A percentile compares a stretch with the other conserved stretches of the same genome.
Evolutionary conservation across 2,888 invertebrate genomes (phyloP).

Genomic region (Lagria hirta): DNA sequence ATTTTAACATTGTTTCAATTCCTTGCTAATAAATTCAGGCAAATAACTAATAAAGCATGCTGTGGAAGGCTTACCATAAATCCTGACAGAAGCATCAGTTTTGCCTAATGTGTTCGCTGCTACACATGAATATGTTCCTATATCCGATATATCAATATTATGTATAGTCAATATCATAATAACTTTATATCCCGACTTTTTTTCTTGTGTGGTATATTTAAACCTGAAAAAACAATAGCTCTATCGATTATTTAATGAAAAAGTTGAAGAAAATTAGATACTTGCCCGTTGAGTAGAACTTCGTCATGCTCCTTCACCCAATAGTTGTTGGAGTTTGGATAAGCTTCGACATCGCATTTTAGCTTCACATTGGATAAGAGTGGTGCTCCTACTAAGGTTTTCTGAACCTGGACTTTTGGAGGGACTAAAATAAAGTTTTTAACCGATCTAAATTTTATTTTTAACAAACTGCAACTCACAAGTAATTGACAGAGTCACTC

Average conservation of each 20-base stretch:
- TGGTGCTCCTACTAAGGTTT: constrained; percentile 64
- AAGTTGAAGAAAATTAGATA: constrained; percentile 21
- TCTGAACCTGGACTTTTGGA: constrained; percentile 64
- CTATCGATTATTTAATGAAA: constrained; percentile 6
- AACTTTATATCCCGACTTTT: constrained; percentile 63
- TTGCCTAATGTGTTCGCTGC: constrained; percentile 72
- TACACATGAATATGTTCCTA: constrained; percentile 70
- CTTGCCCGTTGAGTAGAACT: constrained; percentile 59
- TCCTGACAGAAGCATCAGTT: constrained; percentile 66
- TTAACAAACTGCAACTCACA: constrained; percentile 65
- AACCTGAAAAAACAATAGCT: constrained; percentile 55
- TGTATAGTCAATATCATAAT: constrained; percentile 64
- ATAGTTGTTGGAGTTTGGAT: constrained; percentile 66
- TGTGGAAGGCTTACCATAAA: constrained; percentile 69
- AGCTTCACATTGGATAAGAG: constrained; percentile 62
- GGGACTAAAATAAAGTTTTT: constrained; percentile 56
- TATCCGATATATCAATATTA: constrained; percentile 62
- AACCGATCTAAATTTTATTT: too few relatives aligned
- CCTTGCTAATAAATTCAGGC: constrained; percentile 3
- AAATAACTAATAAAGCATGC: too few relatives aligned
- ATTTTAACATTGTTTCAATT: too few relatives aligned
- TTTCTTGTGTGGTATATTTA: constrained; percentile 66
- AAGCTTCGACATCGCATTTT: constrained; percentile 66
- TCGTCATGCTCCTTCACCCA: constrained; percentile 62
- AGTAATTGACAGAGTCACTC: constrained; percentile 70